Evolutionary conservation across 1,140 invertebrate species (phyloP).

Genomic region (Heliconius himera): DNA sequence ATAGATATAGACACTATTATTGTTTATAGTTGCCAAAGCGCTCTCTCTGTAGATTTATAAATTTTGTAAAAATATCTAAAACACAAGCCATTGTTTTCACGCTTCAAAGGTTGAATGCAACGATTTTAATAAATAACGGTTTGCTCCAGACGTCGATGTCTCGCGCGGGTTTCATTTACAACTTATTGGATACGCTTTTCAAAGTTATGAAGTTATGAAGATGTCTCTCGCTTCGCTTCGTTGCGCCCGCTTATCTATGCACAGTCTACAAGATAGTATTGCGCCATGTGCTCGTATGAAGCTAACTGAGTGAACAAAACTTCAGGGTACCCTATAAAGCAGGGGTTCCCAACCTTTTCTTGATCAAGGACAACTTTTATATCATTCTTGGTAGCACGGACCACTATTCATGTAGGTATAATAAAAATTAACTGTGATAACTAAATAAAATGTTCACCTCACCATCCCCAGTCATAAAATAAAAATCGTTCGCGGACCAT

Average conservation of each 20-base stretch:
- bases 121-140: conserved; percentile 21
- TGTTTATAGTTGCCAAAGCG: background rate
- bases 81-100: background rate
- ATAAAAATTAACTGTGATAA: too few relatives aligned
- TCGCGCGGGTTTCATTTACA: conserved; percentile 31
- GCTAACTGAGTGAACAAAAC: background rate
- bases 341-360: too few relatives aligned
- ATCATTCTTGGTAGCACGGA: too few relatives aligned
- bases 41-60: conserved; percentile 22
- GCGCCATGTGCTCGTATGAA: background rate
- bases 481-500: too few relatives aligned
- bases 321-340: background rate
- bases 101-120: conserved; percentile 18
- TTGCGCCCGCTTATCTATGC: background rate
- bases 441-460: too few relatives aligned
- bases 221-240: conserved; percentile 36
- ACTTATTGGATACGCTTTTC: conserved; percentile 51
- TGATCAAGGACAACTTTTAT: too few relatives aligned
- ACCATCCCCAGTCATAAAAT: too few relatives aligned
- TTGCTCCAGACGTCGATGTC: conserved; percentile 31
- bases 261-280: background rate
- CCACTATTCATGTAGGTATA: too few relatives aligned
- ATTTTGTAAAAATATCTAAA: conserved; percentile 1
- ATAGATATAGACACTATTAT: background rate
- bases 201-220: conserved; percentile 61